Percentiles rank a stretch among this genome's conserved stretches.
These are phyloP conservation scores for Coluber constrictor DNA, from an alignment of 2,797 vertebrate species.

Conservation along the genomic window DNA sequence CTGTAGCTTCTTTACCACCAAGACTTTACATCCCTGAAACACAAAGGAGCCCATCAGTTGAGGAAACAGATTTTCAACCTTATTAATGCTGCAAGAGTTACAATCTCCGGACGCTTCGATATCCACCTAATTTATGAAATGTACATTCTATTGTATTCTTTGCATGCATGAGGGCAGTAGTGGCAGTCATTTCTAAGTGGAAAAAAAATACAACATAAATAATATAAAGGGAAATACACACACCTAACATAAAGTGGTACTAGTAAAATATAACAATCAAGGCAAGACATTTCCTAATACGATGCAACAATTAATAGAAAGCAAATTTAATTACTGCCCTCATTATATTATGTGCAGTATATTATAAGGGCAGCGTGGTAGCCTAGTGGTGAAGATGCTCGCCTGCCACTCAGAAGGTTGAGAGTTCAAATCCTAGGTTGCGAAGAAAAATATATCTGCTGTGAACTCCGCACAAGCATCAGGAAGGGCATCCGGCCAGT, in stretches of 20 bases:
- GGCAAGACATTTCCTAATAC: background rate
- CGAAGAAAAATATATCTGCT: background rate
- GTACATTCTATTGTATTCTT: too few relatives aligned
- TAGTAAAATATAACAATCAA: background rate
- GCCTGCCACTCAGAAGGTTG: background rate
- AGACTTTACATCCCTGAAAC: slow-evolving; percentile 88
- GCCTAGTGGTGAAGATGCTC: background rate
- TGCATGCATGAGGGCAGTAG: background rate
- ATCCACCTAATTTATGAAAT: background rate
- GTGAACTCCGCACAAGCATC: background rate
- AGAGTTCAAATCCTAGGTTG: background rate
- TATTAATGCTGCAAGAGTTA: background rate
- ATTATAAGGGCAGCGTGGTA: background rate
- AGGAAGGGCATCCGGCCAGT: background rate
- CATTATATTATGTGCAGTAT: background rate
- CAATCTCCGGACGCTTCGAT: too few relatives aligned
- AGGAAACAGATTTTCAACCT: background rate
- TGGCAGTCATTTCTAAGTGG: background rate
- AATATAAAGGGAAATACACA: background rate
- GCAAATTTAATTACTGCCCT: background rate
- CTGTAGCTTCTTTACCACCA: slow-evolving; percentile 92
- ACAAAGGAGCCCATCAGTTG: background rate
- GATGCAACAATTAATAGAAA: background rate
- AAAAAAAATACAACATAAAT: background rate
- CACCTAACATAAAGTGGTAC: background rate